Base-by-base conservation (phyloP, 2,888 invertebrate genomes). In the Argynnis bischoffii region DNA sequence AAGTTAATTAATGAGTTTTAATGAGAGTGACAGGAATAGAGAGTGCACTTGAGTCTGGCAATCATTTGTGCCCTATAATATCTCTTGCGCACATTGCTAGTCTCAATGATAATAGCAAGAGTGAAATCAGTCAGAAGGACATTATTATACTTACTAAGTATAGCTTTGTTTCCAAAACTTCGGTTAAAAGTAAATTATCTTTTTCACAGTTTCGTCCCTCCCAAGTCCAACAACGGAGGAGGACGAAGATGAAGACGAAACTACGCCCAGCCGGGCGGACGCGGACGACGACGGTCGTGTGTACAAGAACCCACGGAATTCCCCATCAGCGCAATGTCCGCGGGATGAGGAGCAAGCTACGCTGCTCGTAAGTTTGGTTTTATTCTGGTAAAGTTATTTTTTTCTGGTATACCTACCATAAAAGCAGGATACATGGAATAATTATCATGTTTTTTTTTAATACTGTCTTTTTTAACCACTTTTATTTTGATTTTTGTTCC, bases 301-400 rank as follows among this genome's bases (percentile, higher is more conserved):
- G 57, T 97, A 97, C 89, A 97, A 97, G 87, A 97, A 97, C 90
- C 97, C 97, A 0, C 91, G 97, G 75, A 97, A 97, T 85, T 97
- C 97, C 0, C 97, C 97, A 6, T 97, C 97, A 11, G 96, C 96
- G 0, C 94, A 95, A 79, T 98, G 98, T 78, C 98, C 98, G 0
- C 87, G 98, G 48, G 97, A 97, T 81, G 97, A 97, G 79, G 96
- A 96, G 77, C 97, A 97, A 83, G 97, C 97, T 47, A 95, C 96
- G 0, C 87, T 97, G 66, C 88, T 97, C 85, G 95, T 95, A 77
- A 86, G 86, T 60, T 47, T 16, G 4, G 14, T 21, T 57, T 26
- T 26, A 26, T 26, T 26, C 26, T 26, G 26, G 4, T 26, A 26
- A 26, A 26, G 26, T 4, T 0, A 4, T 26, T 26, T 26, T 26